phyloP scores from a whole-genome alignment of 2,113 vertebrate genomes.

The Gymnocephalus cernua region DNA sequence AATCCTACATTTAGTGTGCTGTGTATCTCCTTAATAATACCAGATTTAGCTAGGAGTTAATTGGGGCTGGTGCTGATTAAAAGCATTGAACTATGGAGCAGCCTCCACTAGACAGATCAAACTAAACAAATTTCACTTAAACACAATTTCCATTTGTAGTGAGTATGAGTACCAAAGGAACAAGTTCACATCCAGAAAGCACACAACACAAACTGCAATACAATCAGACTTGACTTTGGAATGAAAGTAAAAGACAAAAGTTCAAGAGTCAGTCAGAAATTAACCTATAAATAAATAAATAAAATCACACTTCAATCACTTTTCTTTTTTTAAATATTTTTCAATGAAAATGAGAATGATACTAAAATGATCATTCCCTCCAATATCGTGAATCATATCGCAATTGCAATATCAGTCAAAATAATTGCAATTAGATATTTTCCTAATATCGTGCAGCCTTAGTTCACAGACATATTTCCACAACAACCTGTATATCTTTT shows the following conservation, averaged over 20 bases:
- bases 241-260: slow-evolving; percentile 14
- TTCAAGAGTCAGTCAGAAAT: slow-evolving; percentile 1
- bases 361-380: too few relatives aligned
- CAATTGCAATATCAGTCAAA: too few relatives aligned
- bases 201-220: slow-evolving; percentile 29
- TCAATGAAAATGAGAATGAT: too few relatives aligned
- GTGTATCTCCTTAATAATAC: background rate
- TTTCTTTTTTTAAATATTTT: too few relatives aligned
- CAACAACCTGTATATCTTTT: background rate
- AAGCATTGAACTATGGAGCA: background rate
- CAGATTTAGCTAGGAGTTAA: background rate
- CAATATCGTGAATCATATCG: too few relatives aligned
- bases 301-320: too few relatives aligned
- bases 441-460: too few relatives aligned
- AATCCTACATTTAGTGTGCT: background rate
- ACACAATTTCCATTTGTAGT: slow-evolving; percentile 35
- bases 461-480: slow-evolving; percentile 29
- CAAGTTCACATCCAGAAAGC: slow-evolving; percentile 29
- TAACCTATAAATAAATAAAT: too few relatives aligned
- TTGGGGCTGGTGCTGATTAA: background rate
- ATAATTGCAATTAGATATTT: too few relatives aligned
- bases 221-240: slow-evolving; percentile 24
- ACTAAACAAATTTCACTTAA: slow-evolving; percentile 22
- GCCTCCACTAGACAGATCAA: background rate
- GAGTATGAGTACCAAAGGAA: slow-evolving; percentile 16